phyloP scores from a whole-genome alignment of 2,113 vertebrate genomes.

The Bolborhynchus lineola region DNA sequence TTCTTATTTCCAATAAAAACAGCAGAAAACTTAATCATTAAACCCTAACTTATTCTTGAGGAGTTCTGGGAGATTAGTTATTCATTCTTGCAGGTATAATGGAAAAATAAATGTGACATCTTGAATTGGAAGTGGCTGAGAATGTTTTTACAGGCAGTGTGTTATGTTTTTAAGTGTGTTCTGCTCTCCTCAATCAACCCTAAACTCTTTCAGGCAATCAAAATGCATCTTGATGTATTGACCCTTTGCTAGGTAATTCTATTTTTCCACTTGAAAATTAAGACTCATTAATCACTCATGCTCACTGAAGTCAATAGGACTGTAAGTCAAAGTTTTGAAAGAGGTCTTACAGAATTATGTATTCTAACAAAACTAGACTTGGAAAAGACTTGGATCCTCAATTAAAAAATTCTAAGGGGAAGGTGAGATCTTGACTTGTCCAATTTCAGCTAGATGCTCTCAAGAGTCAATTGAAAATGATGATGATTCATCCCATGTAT shows the following conservation, averaged over 20 bases:
- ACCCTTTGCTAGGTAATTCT: background rate
- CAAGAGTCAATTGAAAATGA: background rate
- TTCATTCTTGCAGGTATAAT: background rate
- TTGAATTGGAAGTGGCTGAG: background rate
- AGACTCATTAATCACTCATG: background rate
- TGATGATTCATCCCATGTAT: background rate
- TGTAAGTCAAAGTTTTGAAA: background rate
- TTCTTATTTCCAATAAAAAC: background rate
- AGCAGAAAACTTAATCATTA: conserved; percentile 1
- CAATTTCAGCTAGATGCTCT: background rate
- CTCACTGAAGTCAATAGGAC: background rate
- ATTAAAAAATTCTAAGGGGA: background rate
- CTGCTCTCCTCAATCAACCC: background rate
- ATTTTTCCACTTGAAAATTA: background rate
- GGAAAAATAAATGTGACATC: conserved; percentile 14
- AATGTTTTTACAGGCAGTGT: background rate
- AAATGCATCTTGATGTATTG: background rate
- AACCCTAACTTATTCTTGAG: background rate
- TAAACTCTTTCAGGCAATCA: background rate
- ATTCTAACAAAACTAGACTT: background rate
- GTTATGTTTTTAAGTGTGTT: background rate
- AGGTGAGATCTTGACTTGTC: background rate
- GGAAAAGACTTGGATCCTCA: background rate
- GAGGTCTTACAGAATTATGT: background rate
- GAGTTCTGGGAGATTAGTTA: background rate